Evolutionary conservation across 2,888 invertebrate species (phyloP).

Genomic region (Acheta domesticus): DNA sequence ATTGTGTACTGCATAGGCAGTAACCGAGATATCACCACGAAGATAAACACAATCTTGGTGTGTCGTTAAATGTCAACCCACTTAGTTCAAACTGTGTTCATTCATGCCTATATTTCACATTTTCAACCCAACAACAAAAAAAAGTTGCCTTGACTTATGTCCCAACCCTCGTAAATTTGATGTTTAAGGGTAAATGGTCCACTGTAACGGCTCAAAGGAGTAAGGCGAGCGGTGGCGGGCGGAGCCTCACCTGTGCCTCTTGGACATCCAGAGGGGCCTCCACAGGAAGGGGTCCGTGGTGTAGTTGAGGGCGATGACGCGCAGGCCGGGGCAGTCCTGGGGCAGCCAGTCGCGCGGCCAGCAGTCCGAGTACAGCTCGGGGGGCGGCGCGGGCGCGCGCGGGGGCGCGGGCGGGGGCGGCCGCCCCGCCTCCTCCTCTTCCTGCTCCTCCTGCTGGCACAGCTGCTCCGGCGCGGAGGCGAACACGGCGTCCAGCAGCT

Average conservation of each 20-base stretch:
- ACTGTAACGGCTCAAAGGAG: no score
- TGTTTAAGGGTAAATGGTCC: no score
- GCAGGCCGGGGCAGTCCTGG: constrained; percentile 68
- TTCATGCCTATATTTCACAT: no score
- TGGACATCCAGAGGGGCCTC: constrained; percentile 70
- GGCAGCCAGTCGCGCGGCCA: constrained; percentile 88
- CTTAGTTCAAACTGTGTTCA: no score
- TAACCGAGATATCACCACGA: no score
- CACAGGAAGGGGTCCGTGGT: constrained; percentile 74
- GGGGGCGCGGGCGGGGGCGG: background rate
- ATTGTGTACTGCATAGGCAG: no score
- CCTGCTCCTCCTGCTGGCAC: background rate
- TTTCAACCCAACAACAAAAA: no score
- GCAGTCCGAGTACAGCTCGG: constrained; percentile 49
- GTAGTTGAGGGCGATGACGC: constrained; percentile 78
- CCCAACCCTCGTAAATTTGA: no score
- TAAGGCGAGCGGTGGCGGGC: no score
- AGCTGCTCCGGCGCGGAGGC: background rate
- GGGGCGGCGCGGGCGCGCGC: background rate
- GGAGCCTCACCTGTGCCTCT: background rate
- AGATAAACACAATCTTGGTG: no score
- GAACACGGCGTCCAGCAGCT: background rate
- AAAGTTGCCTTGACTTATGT: no score
- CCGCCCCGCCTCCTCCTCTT: background rate
- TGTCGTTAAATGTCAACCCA: no score